phyloP scores from a whole-genome alignment of 2,113 vertebrate species.

The Budorcas taxicolor region DNA sequence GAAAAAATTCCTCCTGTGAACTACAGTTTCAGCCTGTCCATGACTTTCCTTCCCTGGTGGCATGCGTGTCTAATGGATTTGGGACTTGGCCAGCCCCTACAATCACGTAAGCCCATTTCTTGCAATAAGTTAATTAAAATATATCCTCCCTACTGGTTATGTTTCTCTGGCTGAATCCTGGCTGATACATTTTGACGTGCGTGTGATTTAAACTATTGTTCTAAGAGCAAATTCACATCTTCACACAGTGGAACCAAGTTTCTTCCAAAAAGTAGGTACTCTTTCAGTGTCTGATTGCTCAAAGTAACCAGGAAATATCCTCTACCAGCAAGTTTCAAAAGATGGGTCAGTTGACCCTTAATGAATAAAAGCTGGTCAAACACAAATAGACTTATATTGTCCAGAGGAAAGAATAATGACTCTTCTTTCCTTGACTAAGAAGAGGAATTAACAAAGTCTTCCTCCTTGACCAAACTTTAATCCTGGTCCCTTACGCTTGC shows the following conservation, averaged over 20 bases:
- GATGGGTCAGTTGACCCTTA: not conserved
- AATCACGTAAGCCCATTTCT: not conserved
- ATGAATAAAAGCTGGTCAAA: not conserved
- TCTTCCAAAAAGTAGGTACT: not conserved
- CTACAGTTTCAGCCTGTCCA: not conserved
- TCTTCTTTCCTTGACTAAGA: not conserved
- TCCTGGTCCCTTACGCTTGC: not conserved
- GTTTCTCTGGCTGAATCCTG: not conserved
- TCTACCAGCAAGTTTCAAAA: not conserved
- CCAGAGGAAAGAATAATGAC: not conserved
- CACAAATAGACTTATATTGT: not conserved
- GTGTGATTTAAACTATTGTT: not conserved
- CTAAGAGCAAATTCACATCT: not conserved
- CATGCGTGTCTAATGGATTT: not conserved
- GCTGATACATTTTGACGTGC: not conserved
- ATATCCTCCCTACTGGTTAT: not conserved
- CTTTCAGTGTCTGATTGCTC: too few species aligned
- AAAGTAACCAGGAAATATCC: not conserved
- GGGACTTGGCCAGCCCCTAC: not conserved
- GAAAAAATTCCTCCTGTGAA: not conserved
- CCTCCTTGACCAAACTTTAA: not conserved
- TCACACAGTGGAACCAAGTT: not conserved
- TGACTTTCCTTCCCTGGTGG: too few species aligned
- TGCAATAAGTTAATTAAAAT: not conserved
- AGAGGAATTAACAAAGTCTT: not conserved